These are phyloP conservation scores for Smutsia gigantea DNA, from an alignment of 2,797 vertebrate genomes.

Conservation along the genomic window DNA sequence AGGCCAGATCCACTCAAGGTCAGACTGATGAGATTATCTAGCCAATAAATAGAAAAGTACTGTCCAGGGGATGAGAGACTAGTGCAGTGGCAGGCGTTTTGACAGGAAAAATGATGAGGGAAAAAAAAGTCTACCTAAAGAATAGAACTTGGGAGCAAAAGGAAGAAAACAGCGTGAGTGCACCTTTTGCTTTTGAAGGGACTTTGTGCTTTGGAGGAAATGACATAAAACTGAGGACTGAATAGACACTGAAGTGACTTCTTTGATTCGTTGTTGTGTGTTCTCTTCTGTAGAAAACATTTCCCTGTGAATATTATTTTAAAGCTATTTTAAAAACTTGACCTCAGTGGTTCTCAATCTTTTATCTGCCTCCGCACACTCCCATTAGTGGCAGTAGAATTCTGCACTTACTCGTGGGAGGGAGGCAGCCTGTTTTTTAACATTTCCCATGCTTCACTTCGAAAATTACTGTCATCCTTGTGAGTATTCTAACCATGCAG, in stretches of 20 bases:
- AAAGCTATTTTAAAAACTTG: background rate
- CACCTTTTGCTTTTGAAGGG: background rate
- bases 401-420: background rate
- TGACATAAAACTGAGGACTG: background rate
- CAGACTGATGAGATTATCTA: background rate
- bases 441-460: background rate
- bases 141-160: background rate
- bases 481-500: background rate
- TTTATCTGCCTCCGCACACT: background rate
- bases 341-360: background rate
- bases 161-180: background rate
- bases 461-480: background rate
- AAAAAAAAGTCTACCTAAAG: background rate
- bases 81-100: background rate
- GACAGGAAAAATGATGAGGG: background rate
- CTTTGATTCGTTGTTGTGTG: background rate
- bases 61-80: background rate
- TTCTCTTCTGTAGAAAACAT: background rate
- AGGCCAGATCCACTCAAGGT: background rate
- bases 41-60: background rate
- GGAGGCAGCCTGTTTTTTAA: background rate
- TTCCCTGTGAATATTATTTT: background rate
- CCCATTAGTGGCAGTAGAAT: background rate
- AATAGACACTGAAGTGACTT: background rate
- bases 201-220: background rate